These are phyloP conservation scores for Chunga burmeisteri DNA, from an alignment of 2,113 vertebrate species.

Conservation along the genomic window DNA sequence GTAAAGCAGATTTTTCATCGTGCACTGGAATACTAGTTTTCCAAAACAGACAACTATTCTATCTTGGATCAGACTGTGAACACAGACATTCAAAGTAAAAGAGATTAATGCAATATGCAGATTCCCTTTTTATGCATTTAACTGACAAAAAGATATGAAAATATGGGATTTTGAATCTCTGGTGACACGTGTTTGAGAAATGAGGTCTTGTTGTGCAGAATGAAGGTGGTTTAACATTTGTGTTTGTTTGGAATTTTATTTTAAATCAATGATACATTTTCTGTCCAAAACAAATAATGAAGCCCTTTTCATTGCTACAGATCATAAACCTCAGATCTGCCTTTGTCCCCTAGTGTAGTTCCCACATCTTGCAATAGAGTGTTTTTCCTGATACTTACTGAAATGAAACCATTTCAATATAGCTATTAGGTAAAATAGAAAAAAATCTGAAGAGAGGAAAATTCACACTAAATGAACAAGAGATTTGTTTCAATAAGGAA, in stretches of 20 bases:
- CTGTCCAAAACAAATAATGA: neutral
- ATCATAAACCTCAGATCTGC: neutral
- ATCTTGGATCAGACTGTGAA: neutral
- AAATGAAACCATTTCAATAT: neutral
- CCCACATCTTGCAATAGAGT: neutral
- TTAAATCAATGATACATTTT: neutral
- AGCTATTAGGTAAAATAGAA: neutral
- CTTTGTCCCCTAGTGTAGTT: neutral
- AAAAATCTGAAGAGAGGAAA: neutral
- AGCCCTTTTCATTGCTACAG: neutral
- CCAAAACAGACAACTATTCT: neutral
- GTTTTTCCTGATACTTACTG: neutral
- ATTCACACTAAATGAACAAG: neutral
- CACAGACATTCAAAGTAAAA: neutral
- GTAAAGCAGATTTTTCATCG: neutral
- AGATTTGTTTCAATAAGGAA: neutral
- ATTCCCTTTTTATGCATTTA: neutral
- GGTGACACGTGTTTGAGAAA: neutral
- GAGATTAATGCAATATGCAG: neutral
- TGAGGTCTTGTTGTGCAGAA: neutral
- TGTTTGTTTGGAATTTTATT: neutral
- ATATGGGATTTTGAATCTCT: neutral
- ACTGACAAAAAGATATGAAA: neutral
- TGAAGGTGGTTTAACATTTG: neutral
- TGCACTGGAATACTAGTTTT: neutral